Evolutionary conservation across 2,797 vertebrate species (phyloP), one percentile per base, ranked within the genome.

Genomic region (Oophaga sylvatica): DNA sequence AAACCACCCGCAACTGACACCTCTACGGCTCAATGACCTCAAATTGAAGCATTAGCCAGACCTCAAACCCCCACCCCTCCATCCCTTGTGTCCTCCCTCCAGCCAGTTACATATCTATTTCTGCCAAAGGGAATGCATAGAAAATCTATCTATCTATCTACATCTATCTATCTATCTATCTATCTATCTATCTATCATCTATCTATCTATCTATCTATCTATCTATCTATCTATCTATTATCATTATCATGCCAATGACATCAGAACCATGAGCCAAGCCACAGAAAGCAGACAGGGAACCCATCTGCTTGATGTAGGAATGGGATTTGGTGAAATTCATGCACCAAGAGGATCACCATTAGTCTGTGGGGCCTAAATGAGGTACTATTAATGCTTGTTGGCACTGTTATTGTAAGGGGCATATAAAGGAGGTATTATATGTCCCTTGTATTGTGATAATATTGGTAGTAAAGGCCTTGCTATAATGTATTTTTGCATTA

Each of bases 1-100:
- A 83, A 87, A 87, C 86, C 86, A 87, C 62, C 81, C 81, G 60
- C 26, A 17, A 59, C 80, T 87, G 86, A 87, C 81, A 78, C 80
- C 80, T 87, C 80, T 62, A 73, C 26, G 71, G 80, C 80, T 81
- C 79, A 60, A 81, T 71, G 80, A 75, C 86, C 79, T 81, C 68
- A 76, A 82, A 65, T 75, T 82, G 86, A 87, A 75, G 80, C 41
- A 82, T 87, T 82, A 67, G 63, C 60, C 56, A 81, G 41, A 65
- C 84, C 76, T 79, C 65, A 56, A 35, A 26, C 41, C 62, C 53
- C 76, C 48, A 22, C 82, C 6, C 22, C 41, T 22, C 57, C 29
- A n/a, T 48, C 35, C 31, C 60, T 16, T 20, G 71, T 56, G 35
- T 77, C 73, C 41, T 65, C 73, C 83, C 59, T 78, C 59, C 73